Percentiles rank a stretch among this genome's conserved stretches.
phyloP scores from a whole-genome alignment of 2,888 invertebrate species.

The Drosophila dives region DNA sequence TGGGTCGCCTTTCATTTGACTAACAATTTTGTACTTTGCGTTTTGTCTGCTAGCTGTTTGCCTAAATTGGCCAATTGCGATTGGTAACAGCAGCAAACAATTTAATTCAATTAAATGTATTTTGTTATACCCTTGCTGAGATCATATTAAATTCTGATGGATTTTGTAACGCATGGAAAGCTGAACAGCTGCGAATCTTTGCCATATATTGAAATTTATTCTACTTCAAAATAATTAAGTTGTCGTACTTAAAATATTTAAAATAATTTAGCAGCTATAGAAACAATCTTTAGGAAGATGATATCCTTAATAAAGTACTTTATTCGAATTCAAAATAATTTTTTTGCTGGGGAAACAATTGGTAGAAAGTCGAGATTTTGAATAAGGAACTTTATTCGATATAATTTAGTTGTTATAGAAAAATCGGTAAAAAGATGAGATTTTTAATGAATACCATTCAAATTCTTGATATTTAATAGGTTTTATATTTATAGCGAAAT shows the following conservation, averaged over 20 bases:
- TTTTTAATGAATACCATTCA: too few relatives aligned
- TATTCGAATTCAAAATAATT: not conserved
- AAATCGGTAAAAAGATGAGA: too few relatives aligned
- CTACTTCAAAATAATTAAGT: not conserved
- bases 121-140: not conserved
- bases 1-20: constrained; percentile 67
- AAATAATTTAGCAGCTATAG: not conserved
- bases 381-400: too few relatives aligned
- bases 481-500: too few relatives aligned
- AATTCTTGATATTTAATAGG: too few relatives aligned
- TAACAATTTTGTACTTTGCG: constrained; percentile 78
- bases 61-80: constrained; percentile 82
- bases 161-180: not conserved
- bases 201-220: not conserved
- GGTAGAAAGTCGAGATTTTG: too few relatives aligned
- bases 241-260: not conserved
- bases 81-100: constrained; percentile 80
- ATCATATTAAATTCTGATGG: not conserved
- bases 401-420: too few relatives aligned
- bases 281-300: not conserved
- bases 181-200: not conserved
- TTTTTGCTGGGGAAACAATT: not conserved
- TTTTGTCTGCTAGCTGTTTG: constrained; percentile 60
- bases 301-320: too few relatives aligned
- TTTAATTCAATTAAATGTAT: constrained; percentile 82